phyloP scores from a whole-genome alignment of 2,113 vertebrate species.

The Meles meles region DNA sequence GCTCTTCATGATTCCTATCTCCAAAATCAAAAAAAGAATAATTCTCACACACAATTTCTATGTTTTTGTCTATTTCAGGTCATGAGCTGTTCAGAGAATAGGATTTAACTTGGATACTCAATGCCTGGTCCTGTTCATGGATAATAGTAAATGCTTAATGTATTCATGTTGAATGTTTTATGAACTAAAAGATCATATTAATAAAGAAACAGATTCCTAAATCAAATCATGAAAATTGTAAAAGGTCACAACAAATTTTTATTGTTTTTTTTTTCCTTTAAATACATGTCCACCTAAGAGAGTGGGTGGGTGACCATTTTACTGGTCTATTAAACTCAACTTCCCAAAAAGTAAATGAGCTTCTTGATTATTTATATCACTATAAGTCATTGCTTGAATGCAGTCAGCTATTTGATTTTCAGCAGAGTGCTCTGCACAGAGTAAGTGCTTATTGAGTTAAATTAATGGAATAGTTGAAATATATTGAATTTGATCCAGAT shows the following conservation, averaged over 20 bases:
- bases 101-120: not conserved
- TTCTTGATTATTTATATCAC: not conserved
- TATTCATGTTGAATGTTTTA: not conserved
- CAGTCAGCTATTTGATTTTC: slow-evolving; percentile 1
- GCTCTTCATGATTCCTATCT: not conserved
- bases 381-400: not conserved
- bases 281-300: not conserved
- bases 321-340: not conserved
- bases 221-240: not conserved
- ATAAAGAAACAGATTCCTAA: not conserved
- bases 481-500: not conserved
- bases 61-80: not conserved
- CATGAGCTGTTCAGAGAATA: not conserved
- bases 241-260: not conserved
- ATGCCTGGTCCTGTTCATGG: not conserved
- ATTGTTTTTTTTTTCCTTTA: not conserved
- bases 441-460: not conserved
- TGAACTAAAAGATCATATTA: not conserved
- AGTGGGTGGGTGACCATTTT: not conserved
- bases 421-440: not conserved
- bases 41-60: not conserved
- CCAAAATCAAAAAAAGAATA: not conserved
- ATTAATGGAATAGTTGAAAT: not conserved
- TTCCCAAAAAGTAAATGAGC: not conserved
- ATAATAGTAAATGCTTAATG: not conserved